A percentile compares a stretch with the other conserved stretches of the same genome.
These are phyloP conservation scores for Adelosebastes latens DNA, from an alignment of 2,797 vertebrate genomes.

Conservation along the genomic window DNA sequence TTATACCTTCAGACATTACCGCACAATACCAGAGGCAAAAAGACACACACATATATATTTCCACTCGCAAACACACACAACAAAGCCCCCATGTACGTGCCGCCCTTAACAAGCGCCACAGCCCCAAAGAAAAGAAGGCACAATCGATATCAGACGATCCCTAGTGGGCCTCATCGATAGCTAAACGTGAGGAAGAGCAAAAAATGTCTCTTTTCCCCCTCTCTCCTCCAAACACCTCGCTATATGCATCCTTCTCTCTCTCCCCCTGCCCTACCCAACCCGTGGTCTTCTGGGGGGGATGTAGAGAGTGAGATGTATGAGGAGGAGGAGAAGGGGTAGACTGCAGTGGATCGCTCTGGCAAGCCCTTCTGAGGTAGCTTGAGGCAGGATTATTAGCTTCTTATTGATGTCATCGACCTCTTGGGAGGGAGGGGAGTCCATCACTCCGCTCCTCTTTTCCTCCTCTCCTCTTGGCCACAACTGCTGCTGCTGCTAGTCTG, in stretches of 20 bases:
- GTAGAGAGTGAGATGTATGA: conserved; percentile 57
- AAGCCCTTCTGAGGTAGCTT: conserved; percentile 71
- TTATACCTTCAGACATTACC: conserved; percentile 47
- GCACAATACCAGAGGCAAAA: conserved; percentile 34
- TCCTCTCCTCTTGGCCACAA: conserved; percentile 53
- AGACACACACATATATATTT: neutral
- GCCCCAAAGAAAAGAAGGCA: conserved; percentile 71
- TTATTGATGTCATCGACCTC: conserved; percentile 85
- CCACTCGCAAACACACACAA: conserved; percentile 24
- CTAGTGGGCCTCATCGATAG: conserved; percentile 77
- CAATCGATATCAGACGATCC: conserved; percentile 81
- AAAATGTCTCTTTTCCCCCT: conserved; percentile 66
- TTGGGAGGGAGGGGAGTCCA: conserved; percentile 69
- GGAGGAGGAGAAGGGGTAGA: conserved; percentile 66
- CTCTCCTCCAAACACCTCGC: conserved; percentile 54
- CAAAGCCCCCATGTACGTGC: conserved; percentile 69
- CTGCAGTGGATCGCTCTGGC: conserved; percentile 67
- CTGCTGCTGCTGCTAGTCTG: conserved; percentile 42
- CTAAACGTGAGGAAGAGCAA: conserved; percentile 76
- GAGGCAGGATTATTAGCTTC: conserved; percentile 82
- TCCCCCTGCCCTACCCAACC: conserved; percentile 34
- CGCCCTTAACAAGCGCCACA: conserved; percentile 72
- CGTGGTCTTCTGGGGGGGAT: conserved; percentile 65
- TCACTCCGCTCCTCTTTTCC: conserved; percentile 61
- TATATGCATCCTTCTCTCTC: conserved; percentile 38